Evolutionary conservation across 2,888 invertebrate genomes (phyloP).

Genomic region (Dichetophora obliterata): DNA sequence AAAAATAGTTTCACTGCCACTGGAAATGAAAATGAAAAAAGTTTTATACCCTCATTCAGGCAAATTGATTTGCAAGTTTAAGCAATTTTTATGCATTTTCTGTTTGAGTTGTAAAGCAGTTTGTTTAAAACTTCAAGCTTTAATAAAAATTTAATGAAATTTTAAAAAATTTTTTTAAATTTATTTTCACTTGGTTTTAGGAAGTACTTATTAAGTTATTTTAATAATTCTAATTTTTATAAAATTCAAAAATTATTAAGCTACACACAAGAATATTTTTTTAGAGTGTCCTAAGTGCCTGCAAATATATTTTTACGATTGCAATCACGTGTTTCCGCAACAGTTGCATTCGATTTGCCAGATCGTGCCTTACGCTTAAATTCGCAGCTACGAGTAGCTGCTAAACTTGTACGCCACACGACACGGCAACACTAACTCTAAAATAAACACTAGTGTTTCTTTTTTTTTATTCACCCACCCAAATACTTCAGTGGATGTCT

Average conservation of each 20-base stretch:
- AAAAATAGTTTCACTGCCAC: neutral
- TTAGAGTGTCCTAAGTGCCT: neutral
- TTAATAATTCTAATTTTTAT: no score
- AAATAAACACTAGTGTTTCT: conserved; percentile 3
- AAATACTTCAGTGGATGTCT: neutral
- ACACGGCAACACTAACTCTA: conserved; percentile 12
- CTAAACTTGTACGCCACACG: neutral
- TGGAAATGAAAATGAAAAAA: neutral
- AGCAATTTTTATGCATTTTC: neutral
- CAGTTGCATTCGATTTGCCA: conserved; percentile 21
- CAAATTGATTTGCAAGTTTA: no score
- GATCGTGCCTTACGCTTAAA: conserved; percentile 6
- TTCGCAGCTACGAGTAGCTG: neutral
- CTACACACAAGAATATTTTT: neutral
- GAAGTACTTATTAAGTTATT: no score
- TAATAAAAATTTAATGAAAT: no score
- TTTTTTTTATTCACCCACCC: neutral
- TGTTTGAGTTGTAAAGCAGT: neutral
- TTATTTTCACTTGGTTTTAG: no score
- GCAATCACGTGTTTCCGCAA: conserved; percentile 25
- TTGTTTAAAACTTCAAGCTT: no score
- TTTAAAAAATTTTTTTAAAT: no score
- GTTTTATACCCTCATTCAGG: no score
- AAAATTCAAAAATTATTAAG: no score
- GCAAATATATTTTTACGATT: neutral